Evolutionary conservation across 2,888 invertebrate genomes (phyloP).

Genomic region (Lasiommata megera): DNA sequence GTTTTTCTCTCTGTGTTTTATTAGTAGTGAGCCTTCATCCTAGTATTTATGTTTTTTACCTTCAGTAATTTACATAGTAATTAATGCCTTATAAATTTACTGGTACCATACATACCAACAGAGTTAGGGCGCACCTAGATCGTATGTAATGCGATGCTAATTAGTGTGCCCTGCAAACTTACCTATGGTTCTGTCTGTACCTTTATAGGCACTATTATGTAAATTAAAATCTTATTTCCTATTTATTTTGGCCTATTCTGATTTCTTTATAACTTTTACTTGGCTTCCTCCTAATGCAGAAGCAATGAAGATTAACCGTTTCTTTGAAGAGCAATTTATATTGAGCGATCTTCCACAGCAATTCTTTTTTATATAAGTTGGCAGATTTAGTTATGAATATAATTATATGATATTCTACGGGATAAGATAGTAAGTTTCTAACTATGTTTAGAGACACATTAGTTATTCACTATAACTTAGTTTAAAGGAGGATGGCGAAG

Average conservation of each 20-base stretch:
- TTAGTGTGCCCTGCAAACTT: too few relatives aligned
- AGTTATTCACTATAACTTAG: too few relatives aligned
- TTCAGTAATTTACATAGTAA: not conserved
- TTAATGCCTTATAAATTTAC: too few relatives aligned
- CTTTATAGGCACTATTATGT: not conserved
- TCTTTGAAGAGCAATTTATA: conserved; percentile 5
- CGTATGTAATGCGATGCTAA: too few relatives aligned
- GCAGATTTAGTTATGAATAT: conserved; percentile 30
- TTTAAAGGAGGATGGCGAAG: too few relatives aligned
- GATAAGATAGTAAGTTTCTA: too few relatives aligned
- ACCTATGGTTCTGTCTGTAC: not conserved
- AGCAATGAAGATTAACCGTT: conserved; percentile 59
- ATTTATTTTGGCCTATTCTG: conserved; percentile 35
- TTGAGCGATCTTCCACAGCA: conserved; percentile 63
- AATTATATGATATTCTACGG: not conserved
- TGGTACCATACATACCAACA: too few relatives aligned
- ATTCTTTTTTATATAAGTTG: conserved; percentile 59
- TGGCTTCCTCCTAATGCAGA: conserved; percentile 72
- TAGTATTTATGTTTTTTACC: not conserved
- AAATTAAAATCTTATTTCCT: conserved; percentile 7
- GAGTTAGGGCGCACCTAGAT: too few relatives aligned
- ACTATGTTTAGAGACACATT: too few relatives aligned
- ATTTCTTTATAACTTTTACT: conserved; percentile 35
- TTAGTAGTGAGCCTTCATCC: not conserved
- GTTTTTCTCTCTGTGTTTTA: not conserved